These are phyloP conservation scores for Drosophila guanche DNA, from an alignment of 1,140 invertebrate genomes.

Conservation along the genomic window DNA sequence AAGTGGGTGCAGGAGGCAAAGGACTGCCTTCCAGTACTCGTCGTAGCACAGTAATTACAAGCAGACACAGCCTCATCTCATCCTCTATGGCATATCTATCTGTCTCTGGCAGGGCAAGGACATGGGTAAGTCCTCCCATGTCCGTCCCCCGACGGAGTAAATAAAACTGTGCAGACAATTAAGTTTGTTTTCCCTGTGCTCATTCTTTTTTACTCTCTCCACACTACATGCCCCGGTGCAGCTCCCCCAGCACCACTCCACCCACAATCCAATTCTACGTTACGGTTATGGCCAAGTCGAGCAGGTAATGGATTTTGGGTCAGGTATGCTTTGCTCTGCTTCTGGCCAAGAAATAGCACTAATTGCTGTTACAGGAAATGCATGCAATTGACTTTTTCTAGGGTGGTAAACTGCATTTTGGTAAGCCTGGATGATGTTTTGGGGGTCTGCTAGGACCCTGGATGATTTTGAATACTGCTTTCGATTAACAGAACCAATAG, in stretches of 20 bases:
- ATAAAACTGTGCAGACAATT: slow-evolving; percentile 80
- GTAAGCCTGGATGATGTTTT: no score
- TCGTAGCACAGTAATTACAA: slow-evolving; percentile 75
- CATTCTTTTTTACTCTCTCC: slow-evolving; percentile 38
- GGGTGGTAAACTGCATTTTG: slow-evolving; percentile 28
- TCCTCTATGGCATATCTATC: slow-evolving; percentile 9
- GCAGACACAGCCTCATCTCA: slow-evolving; percentile 46
- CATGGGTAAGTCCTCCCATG: slow-evolving; percentile 53
- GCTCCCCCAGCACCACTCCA: no score
- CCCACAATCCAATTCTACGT: slow-evolving; percentile 44
- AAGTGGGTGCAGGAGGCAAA: slow-evolving; percentile 55
- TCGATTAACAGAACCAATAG: no score
- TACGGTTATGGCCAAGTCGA: slow-evolving; percentile 46
- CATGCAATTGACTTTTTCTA: slow-evolving; percentile 27
- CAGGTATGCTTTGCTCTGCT: slow-evolving; percentile 13
- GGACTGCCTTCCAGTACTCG: slow-evolving; percentile 46
- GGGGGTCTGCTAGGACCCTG: no score
- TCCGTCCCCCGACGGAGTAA: slow-evolving; percentile 52
- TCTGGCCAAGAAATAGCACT: slow-evolving; percentile 63
- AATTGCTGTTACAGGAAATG: slow-evolving; percentile 61
- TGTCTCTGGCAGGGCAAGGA: slow-evolving; percentile 50
- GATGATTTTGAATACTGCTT: no score
- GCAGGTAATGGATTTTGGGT: slow-evolving; percentile 29
- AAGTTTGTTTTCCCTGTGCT: slow-evolving; percentile 69
- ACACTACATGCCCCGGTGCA: slow-evolving; percentile 11